Evolutionary conservation across 2,888 invertebrate genomes (phyloP).

Genomic region (Tipula confusa): DNA sequence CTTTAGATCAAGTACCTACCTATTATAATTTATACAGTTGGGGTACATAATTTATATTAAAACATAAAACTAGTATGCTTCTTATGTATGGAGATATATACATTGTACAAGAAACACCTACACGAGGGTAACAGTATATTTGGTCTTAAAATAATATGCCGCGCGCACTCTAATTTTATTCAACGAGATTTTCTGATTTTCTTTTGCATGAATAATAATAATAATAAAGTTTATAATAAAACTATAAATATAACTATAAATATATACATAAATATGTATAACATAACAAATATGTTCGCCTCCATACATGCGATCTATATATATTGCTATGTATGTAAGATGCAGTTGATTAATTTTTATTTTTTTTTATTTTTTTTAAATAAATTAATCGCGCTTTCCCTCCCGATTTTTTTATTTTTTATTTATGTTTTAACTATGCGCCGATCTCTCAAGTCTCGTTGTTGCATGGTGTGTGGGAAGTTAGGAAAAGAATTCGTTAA

Average conservation of each 20-base stretch:
- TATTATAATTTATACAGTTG: neutral
- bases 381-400: slow-evolving; percentile 20
- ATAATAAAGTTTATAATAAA: neutral
- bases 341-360: neutral
- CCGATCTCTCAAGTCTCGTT: neutral
- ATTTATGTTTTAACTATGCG: slow-evolving; percentile 3
- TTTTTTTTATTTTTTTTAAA: neutral
- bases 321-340: neutral
- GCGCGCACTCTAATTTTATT: slow-evolving; percentile 20
- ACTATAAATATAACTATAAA: neutral
- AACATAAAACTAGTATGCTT: neutral
- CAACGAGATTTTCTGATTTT: neutral
- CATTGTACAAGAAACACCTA: neutral
- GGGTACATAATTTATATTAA: neutral
- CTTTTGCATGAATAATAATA: neutral
- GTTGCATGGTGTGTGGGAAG: neutral
- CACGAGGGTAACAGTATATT: neutral
- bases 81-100: no score
- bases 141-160: neutral
- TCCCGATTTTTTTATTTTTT: neutral
- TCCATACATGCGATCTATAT: neutral
- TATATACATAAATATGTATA: neutral
- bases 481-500: neutral
- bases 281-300: slow-evolving; percentile 12
- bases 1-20: neutral